phyloP scores from a whole-genome alignment of 2,888 invertebrate species.

The Sarcophaga subvicina region DNA sequence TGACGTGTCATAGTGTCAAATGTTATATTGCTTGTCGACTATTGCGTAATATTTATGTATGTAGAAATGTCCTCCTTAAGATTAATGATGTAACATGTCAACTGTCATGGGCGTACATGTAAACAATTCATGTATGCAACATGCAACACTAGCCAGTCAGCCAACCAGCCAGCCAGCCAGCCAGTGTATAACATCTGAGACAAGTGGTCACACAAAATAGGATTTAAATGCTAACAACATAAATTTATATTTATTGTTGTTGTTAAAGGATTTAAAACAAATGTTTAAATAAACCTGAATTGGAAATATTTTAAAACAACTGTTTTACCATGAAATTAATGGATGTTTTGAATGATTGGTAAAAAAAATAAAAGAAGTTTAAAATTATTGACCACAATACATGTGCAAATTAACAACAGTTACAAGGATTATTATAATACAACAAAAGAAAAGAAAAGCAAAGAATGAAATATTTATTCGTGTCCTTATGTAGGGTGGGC shows the following conservation, averaged over 20 bases:
- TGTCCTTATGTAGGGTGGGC: not conserved
- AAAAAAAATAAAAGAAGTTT: not conserved
- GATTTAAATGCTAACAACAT: not conserved
- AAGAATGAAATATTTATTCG: not conserved
- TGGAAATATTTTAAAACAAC: slow-evolving; percentile 19
- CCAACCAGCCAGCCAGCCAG: not conserved
- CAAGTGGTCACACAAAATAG: not conserved
- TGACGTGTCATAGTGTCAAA: slow-evolving; percentile 1
- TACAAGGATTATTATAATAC: too few species aligned
- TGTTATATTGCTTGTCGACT: not conserved
- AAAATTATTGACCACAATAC: slow-evolving; percentile 41
- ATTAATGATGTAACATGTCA: slow-evolving; percentile 68
- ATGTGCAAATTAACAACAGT: slow-evolving; percentile 44
- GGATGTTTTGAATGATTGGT: not conserved
- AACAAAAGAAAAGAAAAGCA: too few species aligned
- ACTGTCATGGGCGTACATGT: slow-evolving; percentile 51
- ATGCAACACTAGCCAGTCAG: slow-evolving; percentile 1
- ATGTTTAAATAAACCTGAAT: slow-evolving; percentile 56
- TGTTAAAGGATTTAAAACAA: slow-evolving; percentile 39
- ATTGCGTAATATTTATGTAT: slow-evolving; percentile 43
- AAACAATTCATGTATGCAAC: slow-evolving; percentile 37
- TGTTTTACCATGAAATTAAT: slow-evolving; percentile 34
- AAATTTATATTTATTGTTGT: not conserved
- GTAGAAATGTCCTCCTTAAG: slow-evolving; percentile 36
- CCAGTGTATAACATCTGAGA: not conserved